Evolutionary conservation across 2,797 vertebrate genomes (phyloP).

Genomic region (Anas bernieri): DNA sequence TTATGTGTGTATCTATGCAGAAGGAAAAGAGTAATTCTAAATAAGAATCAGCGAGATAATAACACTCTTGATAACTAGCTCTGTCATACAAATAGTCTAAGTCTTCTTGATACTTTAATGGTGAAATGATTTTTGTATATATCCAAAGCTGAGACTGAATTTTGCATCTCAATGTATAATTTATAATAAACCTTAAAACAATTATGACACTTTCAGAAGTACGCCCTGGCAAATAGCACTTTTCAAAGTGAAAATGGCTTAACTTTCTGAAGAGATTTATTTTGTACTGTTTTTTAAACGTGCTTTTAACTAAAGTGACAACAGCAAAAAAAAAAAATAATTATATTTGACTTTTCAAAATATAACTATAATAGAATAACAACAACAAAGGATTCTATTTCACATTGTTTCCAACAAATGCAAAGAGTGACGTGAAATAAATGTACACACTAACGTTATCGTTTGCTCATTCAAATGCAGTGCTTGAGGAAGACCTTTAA

Average conservation of each 20-base stretch:
- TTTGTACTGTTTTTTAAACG: background rate
- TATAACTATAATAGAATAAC: background rate
- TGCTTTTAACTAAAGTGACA: background rate
- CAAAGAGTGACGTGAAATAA: background rate
- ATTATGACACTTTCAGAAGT: background rate
- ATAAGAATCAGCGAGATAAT: background rate
- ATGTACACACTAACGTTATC: background rate
- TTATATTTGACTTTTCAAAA: background rate
- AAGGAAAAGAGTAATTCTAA: background rate
- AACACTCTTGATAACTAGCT: background rate
- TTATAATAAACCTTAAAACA: background rate
- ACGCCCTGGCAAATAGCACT: background rate
- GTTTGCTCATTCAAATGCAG: background rate
- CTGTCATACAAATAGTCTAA: background rate
- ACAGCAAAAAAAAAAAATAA: background rate
- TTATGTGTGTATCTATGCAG: background rate
- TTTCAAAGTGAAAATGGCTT: background rate
- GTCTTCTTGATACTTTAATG: background rate
- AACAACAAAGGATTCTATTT: background rate
- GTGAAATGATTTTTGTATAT: background rate
- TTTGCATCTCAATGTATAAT: background rate
- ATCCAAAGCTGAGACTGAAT: background rate
- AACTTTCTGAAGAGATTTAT: background rate
- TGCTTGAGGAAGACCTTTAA: background rate
- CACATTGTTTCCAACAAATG: background rate